A percentile compares a stretch with the other conserved stretches of the same genome.
phyloP scores from a whole-genome alignment of 2,888 invertebrate genomes.

The Agrochola circellaris region DNA sequence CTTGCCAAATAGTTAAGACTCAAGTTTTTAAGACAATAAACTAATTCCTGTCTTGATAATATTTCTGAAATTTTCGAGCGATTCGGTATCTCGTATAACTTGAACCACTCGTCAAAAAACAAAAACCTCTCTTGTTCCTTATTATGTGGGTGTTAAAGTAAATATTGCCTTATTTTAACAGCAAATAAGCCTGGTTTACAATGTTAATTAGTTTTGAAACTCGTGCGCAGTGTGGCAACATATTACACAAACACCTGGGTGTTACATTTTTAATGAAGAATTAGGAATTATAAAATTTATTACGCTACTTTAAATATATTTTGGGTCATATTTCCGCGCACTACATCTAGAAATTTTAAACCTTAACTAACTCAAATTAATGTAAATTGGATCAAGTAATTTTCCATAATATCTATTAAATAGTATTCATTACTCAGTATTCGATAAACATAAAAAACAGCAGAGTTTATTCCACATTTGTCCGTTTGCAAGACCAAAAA shows the following conservation, averaged over 20 bases:
- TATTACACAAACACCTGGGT: constrained; percentile 14
- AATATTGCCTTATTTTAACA: constrained; percentile 48
- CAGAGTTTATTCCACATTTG: neutral
- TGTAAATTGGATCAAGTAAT: neutral
- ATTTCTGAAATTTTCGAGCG: neutral
- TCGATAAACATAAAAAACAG: neutral
- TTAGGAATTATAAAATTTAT: neutral
- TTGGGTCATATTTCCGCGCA: neutral
- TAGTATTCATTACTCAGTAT: neutral
- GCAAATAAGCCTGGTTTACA: constrained; percentile 18
- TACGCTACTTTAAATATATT: neutral
- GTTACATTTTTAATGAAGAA: constrained; percentile 10
- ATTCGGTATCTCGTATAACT: constrained; percentile 6
- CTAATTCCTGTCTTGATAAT: neutral
- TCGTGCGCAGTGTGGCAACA: constrained; percentile 51
- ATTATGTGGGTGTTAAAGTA: constrained; percentile 48
- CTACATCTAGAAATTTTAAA: neutral
- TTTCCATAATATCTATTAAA: neutral
- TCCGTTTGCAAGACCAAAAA: neutral
- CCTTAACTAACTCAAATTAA: neutral
- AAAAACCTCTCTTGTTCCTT: constrained; percentile 24
- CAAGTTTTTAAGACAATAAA: neutral
- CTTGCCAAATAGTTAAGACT: neutral
- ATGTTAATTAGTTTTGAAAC: constrained; percentile 56
- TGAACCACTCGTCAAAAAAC: constrained; percentile 22